Evolutionary conservation across 35 echinoderm and acorn worm species (phyloP).

Genomic region (Apostichopus japonicus): DNA sequence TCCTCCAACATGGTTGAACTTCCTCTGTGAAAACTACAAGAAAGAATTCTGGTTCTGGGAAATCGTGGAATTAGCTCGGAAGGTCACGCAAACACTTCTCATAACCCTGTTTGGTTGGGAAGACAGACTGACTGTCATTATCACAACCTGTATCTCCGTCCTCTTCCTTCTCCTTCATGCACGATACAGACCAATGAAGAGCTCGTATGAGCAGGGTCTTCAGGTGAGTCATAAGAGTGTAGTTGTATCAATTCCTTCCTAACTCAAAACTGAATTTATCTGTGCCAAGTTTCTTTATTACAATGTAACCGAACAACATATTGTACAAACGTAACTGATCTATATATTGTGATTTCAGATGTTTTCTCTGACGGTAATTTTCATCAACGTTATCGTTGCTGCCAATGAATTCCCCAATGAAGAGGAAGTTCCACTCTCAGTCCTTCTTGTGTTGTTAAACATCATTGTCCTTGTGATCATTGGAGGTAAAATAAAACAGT

Average conservation of each 20-base stretch:
- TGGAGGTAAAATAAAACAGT: neutral
- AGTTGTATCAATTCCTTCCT: neutral
- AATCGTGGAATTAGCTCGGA: neutral
- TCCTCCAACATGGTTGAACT: neutral
- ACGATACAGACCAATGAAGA: slow-evolving; percentile 55
- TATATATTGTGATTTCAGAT: slow-evolving; percentile 12
- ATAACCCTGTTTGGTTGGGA: too few species aligned
- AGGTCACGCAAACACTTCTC: too few species aligned
- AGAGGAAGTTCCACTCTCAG: neutral
- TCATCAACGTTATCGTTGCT: neutral
- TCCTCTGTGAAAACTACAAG: neutral
- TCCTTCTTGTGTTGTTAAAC: neutral
- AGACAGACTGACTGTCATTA: neutral
- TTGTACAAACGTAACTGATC: neutral
- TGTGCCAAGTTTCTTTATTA: neutral
- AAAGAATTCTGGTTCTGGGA: neutral
- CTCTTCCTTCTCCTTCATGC: slow-evolving; percentile 54
- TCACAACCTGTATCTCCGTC: neutral
- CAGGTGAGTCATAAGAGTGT: slow-evolving; percentile 43
- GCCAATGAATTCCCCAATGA: neutral
- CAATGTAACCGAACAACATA: neutral
- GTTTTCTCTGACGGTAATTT: slow-evolving; percentile 47
- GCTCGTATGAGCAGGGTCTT: slow-evolving; percentile 41
- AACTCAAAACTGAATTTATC: neutral
- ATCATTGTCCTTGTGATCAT: slow-evolving; percentile 8